phyloP scores from a whole-genome alignment of 2,888 invertebrate species.

The Chymomyza caudatula region DNA sequence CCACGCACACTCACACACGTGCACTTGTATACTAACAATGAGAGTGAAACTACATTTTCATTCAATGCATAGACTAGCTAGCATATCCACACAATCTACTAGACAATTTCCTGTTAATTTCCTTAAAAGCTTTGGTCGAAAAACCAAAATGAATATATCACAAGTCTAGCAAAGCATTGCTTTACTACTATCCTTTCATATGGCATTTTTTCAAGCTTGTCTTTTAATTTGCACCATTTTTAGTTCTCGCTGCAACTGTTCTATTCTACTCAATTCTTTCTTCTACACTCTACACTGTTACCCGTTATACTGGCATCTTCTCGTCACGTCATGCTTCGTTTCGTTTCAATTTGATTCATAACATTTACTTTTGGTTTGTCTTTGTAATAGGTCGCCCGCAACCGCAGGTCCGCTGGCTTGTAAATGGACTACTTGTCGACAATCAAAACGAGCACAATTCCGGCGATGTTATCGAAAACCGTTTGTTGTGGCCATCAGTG shows the following conservation, averaged over 20 bases:
- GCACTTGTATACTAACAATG: slow-evolving; percentile 3
- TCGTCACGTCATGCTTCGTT: background rate
- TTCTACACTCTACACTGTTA: slow-evolving; percentile 10
- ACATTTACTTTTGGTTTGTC: slow-evolving; percentile 11
- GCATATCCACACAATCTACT: slow-evolving; percentile 62
- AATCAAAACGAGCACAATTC: slow-evolving; percentile 91
- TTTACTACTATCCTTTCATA: slow-evolving; percentile 45
- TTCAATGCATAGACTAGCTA: background rate
- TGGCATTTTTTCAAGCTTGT: slow-evolving; percentile 50
- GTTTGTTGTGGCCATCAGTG: slow-evolving; percentile 86
- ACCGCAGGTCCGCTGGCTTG: slow-evolving; percentile 89
- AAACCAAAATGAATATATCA: slow-evolving; percentile 68
- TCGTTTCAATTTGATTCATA: background rate
- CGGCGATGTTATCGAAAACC: slow-evolving; percentile 91
- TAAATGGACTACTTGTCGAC: slow-evolving; percentile 88
- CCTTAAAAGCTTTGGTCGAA: slow-evolving; percentile 68
- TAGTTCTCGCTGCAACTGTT: slow-evolving; percentile 10
- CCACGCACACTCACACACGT: slow-evolving; percentile 28
- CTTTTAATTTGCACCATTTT: slow-evolving; percentile 66
- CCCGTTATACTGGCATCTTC: background rate
- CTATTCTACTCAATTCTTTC: too few species aligned
- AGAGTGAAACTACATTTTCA: background rate
- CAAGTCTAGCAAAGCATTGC: slow-evolving; percentile 32
- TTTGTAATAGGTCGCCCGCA: slow-evolving; percentile 86
- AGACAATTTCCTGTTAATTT: slow-evolving; percentile 74